Evolutionary conservation across 2,113 vertebrate species (phyloP), one percentile per base, ranked within the genome.

Genomic region (Heterocephalus glaber): DNA sequence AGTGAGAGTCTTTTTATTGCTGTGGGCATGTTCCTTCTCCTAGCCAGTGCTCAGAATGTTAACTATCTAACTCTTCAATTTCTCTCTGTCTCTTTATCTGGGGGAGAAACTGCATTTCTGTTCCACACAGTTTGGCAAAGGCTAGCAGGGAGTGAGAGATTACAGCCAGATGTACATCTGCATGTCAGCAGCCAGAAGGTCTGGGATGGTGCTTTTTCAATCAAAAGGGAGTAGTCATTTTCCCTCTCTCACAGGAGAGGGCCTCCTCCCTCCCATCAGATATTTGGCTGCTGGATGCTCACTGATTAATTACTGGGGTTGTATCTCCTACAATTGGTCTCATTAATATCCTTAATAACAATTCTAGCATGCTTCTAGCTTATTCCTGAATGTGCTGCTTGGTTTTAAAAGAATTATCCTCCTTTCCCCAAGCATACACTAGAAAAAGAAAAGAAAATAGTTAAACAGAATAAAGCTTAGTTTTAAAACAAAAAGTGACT

Each of bases 111-210:
- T 89, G 80, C 80, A 94, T 97, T 97, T 97, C 94, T 97, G 74
- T 96, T 96, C 74, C 93, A 86, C 96, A 91, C 52, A 96, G 94
- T 83, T 96, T 97, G 96, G 95, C 95, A 96, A 79, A 96, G 72
- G 83, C 95, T 86, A 92, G 94, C 85, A 94, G 95, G 92, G 96
- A 97, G 96, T 96, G 70, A 97, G 96, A 95, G 92, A 97, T 97
- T 98, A 95, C 72, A 97, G 93, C 94, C 96, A 97, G 96, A 97
- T 95, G 94, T 89, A 92, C 92, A 96, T 95, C 96, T 96, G 91
- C 96, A 96, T 96, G 96, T 95, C 91, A 89, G 96, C 95, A 94
- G 80, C 91, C 92, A 92, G 92, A 97, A 98, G 94, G 87, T 89
- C 93, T 96, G 96, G 90, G 93, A 93, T 79, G 89, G 87, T 93